These are phyloP conservation scores for Xiphophorus hellerii DNA, from an alignment of 2,113 vertebrate species.

Conservation along the genomic window DNA sequence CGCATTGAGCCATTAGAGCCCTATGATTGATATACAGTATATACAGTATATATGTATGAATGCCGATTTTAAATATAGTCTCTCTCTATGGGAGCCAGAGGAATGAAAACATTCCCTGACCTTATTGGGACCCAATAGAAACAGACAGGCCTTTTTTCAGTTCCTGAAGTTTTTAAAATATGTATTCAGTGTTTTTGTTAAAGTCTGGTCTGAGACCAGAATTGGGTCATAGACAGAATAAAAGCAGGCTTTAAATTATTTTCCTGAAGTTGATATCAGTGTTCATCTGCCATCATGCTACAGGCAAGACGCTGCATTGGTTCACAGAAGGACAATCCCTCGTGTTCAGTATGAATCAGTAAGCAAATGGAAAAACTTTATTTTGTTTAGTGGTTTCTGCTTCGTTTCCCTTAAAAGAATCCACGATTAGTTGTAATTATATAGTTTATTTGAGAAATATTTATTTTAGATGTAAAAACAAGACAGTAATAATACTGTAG, in stretches of 20 bases:
- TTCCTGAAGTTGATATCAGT: slow-evolving; percentile 35
- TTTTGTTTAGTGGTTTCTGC: slow-evolving; percentile 28
- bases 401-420: slow-evolving; percentile 36
- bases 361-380: slow-evolving; percentile 23
- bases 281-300: slow-evolving; percentile 33
- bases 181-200: slow-evolving; percentile 37
- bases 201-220: slow-evolving; percentile 40
- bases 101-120: slow-evolving; percentile 64
- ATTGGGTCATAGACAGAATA: slow-evolving; percentile 59
- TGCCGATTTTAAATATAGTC: slow-evolving; percentile 54
- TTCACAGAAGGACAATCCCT: slow-evolving; percentile 13
- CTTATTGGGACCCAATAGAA: slow-evolving; percentile 54
- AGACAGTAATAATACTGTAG: too few species aligned
- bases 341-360: slow-evolving; percentile 52
- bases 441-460: too few species aligned
- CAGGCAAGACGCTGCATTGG: slow-evolving; percentile 25
- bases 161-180: slow-evolving; percentile 23
- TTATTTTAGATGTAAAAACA: too few species aligned
- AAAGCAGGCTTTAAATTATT: slow-evolving; percentile 45
- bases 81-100: slow-evolving; percentile 53
- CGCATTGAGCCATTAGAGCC: slow-evolving; percentile 40
- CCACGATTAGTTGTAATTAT: too few species aligned
- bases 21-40: not conserved
- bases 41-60: slow-evolving; percentile 13
- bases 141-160: slow-evolving; percentile 46